phyloP scores from a whole-genome alignment of 2,113 vertebrate genomes.

The Trichechus manatus region DNA sequence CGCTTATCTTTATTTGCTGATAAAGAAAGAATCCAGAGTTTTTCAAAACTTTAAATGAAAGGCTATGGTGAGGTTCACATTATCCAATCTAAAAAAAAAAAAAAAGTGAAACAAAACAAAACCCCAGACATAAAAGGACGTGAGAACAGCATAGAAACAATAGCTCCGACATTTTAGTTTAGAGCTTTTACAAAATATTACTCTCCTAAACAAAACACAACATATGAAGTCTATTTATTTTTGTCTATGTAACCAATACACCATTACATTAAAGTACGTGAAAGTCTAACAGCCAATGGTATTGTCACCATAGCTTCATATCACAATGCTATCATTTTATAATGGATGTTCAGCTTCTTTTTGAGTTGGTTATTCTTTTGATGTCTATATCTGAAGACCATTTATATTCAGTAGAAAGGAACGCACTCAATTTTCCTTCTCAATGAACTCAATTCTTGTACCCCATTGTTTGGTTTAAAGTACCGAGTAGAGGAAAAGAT shows the following conservation, averaged over 20 bases:
- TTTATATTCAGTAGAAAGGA: background rate
- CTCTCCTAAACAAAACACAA: slow-evolving; percentile 70
- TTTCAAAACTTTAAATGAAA: slow-evolving; percentile 85
- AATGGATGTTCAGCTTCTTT: background rate
- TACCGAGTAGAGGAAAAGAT: background rate
- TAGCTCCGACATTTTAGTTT: slow-evolving; percentile 42
- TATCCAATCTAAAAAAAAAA: slow-evolving; percentile 76
- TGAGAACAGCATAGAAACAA: slow-evolving; percentile 38
- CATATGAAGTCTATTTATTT: slow-evolving; percentile 52
- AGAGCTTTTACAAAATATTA: slow-evolving; percentile 18
- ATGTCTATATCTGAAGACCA: background rate
- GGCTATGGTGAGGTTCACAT: slow-evolving; percentile 81
- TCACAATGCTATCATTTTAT: slow-evolving; percentile 20
- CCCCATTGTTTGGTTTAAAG: slow-evolving; percentile 5
- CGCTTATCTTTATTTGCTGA: slow-evolving; percentile 92
- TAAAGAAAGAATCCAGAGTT: slow-evolving; percentile 90
- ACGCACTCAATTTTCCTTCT: slow-evolving; percentile 32
- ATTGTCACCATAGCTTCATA: background rate
- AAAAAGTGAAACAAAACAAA: background rate
- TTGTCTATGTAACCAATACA: slow-evolving; percentile 34
- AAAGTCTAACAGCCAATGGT: background rate
- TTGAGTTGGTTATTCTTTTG: slow-evolving; percentile 14
- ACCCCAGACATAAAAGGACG: slow-evolving; percentile 49
- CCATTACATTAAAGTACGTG: slow-evolving; percentile 10
- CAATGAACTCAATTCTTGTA: background rate